phyloP scores from a whole-genome alignment of 2,113 vertebrate species.

The Melanerpes formicivorus region DNA sequence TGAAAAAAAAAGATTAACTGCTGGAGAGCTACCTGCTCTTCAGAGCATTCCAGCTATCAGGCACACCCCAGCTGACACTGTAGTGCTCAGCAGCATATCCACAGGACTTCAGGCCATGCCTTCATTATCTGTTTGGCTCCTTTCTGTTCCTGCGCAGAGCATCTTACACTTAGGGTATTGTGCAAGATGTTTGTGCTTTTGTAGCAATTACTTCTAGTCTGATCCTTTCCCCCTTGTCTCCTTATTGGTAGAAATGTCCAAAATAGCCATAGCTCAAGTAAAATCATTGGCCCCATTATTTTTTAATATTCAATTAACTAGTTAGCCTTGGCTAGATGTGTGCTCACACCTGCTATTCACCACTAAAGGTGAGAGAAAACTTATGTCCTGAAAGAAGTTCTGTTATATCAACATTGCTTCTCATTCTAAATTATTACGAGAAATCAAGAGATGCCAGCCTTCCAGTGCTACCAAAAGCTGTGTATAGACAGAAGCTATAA shows the following conservation, averaged over 20 bases:
- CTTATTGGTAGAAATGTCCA: not conserved
- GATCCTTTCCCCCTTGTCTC: not conserved
- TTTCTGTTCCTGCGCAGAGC: fast-evolving
- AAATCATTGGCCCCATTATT: not conserved
- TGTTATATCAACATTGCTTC: not conserved
- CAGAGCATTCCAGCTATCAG: slow-evolving; percentile 55
- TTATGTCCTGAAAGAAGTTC: not conserved
- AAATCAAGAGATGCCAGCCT: not conserved
- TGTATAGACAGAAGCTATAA: not conserved
- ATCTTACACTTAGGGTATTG: fast-evolving
- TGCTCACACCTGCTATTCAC: not conserved
- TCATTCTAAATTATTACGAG: not conserved
- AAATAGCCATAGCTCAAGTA: not conserved
- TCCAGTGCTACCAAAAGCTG: not conserved
- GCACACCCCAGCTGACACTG: slow-evolving; percentile 26
- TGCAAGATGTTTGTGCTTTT: not conserved
- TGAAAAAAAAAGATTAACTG: slow-evolving; percentile 57
- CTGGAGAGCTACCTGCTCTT: slow-evolving; percentile 55
- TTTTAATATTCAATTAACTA: not conserved
- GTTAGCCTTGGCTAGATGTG: not conserved
- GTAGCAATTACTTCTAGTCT: not conserved
- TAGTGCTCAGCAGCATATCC: not conserved
- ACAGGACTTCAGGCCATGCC: not conserved
- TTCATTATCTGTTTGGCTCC: slow-evolving; percentile 32
- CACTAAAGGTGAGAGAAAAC: not conserved